Percentiles rank a stretch among this genome's conserved stretches.
Evolutionary conservation across 2,797 vertebrate species (phyloP).

Genomic region (Fistularia tabacaria): DNA sequence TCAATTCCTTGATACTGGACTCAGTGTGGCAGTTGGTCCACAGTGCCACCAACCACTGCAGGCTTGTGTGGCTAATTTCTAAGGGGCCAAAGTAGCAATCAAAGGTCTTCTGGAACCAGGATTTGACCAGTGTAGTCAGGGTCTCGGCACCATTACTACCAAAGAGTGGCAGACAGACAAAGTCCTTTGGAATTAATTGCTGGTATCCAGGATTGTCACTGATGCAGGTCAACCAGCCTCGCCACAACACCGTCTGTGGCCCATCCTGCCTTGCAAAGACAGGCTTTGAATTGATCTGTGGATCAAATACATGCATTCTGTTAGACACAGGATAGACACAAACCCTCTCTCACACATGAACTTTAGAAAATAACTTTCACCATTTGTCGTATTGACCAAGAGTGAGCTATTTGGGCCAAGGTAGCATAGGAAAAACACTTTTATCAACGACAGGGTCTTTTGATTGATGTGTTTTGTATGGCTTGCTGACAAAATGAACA

Average conservation of each 20-base stretch:
- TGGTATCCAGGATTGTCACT: conserved; percentile 77
- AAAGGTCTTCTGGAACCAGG: conserved; percentile 88
- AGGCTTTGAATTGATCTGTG: conserved; percentile 75
- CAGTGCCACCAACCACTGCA: conserved; percentile 87
- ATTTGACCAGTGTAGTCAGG: conserved; percentile 76
- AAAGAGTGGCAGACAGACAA: conserved; percentile 87
- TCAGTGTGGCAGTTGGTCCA: conserved; percentile 83
- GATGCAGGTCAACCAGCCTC: conserved; percentile 86
- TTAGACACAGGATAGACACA: too few species aligned
- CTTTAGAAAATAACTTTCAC: too few species aligned
- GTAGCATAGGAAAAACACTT: too few species aligned
- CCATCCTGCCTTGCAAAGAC: conserved; percentile 52
- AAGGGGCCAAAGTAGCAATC: conserved; percentile 86
- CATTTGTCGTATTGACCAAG: too few species aligned
- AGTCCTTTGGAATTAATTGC: conserved; percentile 72
- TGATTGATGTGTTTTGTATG: too few species aligned
- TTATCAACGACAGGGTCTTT: too few species aligned
- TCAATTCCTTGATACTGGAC: conserved; percentile 62
- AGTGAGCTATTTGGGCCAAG: too few species aligned
- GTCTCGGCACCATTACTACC: conserved; percentile 76
- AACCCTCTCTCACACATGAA: too few species aligned
- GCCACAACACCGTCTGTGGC: conserved; percentile 79
- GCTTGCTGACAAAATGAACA: too few species aligned
- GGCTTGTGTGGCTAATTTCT: conserved; percentile 78
- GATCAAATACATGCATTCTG: background rate